Evolutionary conservation across 2,888 invertebrate genomes (phyloP), one percentile per base, ranked within the genome.

Genomic region (Callyntrura sp.): DNA sequence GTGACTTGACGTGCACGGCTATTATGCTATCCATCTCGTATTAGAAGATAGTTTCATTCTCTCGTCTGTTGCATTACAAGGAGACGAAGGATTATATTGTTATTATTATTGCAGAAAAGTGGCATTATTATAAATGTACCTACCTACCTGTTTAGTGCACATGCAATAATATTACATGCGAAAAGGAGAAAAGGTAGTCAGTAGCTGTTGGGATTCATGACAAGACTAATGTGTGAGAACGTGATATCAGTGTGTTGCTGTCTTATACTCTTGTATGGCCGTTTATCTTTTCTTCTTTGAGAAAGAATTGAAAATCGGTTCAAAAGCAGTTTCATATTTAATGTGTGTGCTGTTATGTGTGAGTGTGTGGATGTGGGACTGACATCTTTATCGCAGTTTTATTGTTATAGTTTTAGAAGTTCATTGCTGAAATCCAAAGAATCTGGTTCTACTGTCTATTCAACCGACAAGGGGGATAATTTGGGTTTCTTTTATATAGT

Each of bases 131-230:
- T 81, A 35, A 35, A 35, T 35, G 35, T 35, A 35, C 35, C 35
- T 35, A 35, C 6, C 35, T 35, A 73, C 57, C 28, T 57, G 60
- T n/a, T 8, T 60, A 51, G 51, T 12, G 43, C 65, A 83, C 78
- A 78, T 78, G 78, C 51, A 28, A 78, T 78, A 73, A 35, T 88
- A 86, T 35, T 83, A 55, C 89, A 78, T 60, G 89, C 57, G 82
- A 88, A 89, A 84, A 78, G 78, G 62, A 17, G 62, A 83, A 62
- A 89, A 89, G 84, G 84, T 89, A 84, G 84, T 84, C 79, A 89
- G 89, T 89, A 89, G 89, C 84, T 89, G 84, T 89, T 84, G 76
- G 57, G 89, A 89, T 84, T 89, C 89, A 84, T 84, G 83, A 83
- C 83, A 78, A 45, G 89, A 70, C 78, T 84, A 84, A 76, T 89